Base-by-base conservation (phyloP, 2,113 vertebrate genomes). In the Geococcyx californianus region DNA sequence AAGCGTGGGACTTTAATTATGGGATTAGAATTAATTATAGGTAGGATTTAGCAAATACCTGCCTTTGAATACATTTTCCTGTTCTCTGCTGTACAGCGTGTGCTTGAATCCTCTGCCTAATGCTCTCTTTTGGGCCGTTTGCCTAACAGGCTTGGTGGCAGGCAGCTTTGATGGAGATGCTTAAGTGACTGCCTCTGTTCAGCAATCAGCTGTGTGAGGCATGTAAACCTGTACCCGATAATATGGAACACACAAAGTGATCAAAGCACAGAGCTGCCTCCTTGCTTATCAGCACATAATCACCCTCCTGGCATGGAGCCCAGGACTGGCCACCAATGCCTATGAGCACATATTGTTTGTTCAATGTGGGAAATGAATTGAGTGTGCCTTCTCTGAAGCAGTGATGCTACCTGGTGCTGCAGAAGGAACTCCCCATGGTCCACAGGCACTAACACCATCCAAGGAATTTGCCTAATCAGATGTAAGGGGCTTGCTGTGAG, bases 41-140 rank as follows among this genome's bases (percentile, higher is more conserved):
- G 84, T 91, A 72, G 84, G 91, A 94, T 95, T 95, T 92, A 94
- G 87, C 64, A 92, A 94, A 97, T 92, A 95, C 84, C 77, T 90
- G 84, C 76, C 73, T 93, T 59, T 87, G 69, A 92, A 89, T 96
- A 47, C 18, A 1, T 89, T 94, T 81, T 87, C 77, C 91, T 86
- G 75, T 92, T 95, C 88, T 90, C 59, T 87, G 56, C 74, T 13
- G 9, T 42, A 67, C 0, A 0, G 62, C 66, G 45, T 62, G n/a
- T 1, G 1, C 66, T 73, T 3, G 44, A 94, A 85, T 91, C 84
- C 89, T 94, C 77, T 95, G 80, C 81, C 77, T 95, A 82, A 89
- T 62, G 81, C 77, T 75, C 49, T 49, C 62, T 75, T 58, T 74
- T 94, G 91, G 87, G 87, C 94, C 88, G 26, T 55, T 51, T 93